Evolutionary conservation across 2,797 vertebrate genomes (phyloP).

Genomic region (Vespertilio murinus): DNA sequence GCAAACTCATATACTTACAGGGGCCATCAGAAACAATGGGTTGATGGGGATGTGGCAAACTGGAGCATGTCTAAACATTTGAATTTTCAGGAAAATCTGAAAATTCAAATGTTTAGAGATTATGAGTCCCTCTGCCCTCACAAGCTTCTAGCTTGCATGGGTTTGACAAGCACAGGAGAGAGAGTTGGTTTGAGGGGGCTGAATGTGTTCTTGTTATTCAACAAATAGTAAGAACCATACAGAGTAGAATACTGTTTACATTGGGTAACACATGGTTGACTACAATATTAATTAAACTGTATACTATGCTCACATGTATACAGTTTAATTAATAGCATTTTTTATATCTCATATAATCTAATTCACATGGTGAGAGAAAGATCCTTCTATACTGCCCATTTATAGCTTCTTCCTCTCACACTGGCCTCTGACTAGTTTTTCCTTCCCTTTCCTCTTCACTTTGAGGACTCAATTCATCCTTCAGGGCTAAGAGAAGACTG

Average conservation of each 20-base stretch:
- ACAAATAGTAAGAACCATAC: background rate
- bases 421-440: background rate
- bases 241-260: background rate
- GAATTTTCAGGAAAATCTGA: conserved; percentile 1
- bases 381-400: background rate
- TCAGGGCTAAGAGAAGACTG: background rate
- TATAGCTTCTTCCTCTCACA: background rate
- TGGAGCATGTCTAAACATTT: background rate
- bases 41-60: background rate
- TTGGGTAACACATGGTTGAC: background rate
- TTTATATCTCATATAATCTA: background rate
- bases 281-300: too few relatives aligned
- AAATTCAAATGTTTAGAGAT: background rate
- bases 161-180: background rate
- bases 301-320: background rate
- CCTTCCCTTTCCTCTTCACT: background rate
- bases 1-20: background rate
- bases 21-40: background rate
- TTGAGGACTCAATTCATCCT: background rate
- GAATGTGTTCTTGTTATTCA: background rate
- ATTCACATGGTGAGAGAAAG: background rate
- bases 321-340: background rate
- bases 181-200: background rate
- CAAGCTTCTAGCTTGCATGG: background rate
- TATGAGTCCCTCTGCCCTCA: background rate